Conservation (phyloP, 1,140 invertebrate genomes). For the Nasonia longicornis region DNA sequence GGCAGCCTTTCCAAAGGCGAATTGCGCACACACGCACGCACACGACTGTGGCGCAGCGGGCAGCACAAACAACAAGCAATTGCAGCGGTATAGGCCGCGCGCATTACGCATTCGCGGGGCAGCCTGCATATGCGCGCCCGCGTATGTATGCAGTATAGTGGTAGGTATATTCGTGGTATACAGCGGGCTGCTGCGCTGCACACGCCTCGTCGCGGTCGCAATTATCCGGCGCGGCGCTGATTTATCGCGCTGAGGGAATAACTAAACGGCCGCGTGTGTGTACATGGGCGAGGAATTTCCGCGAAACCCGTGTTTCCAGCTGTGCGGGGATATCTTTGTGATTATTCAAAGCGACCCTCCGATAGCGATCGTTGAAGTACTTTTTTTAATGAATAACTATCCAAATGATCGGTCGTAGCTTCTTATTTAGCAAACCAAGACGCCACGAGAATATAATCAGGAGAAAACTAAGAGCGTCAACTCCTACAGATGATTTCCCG, state of each 20-base stretch:
- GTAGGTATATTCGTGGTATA: not conserved
- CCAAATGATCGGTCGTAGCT: no score
- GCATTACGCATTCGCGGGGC: constrained; percentile 34
- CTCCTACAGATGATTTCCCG: not conserved
- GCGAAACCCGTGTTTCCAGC: no score
- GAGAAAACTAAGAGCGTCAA: not conserved
- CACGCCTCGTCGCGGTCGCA: constrained; percentile 9
- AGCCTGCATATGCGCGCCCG: not conserved
- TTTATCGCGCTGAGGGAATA: constrained; percentile 1
- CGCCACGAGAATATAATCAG: not conserved
- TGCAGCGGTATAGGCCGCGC: not conserved
- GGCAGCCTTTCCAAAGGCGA: not conserved
- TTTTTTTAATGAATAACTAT: no score
- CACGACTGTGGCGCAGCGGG: no score
- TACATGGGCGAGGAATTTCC: no score
- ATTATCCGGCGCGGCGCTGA: constrained; percentile 2
- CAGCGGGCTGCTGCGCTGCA: not conserved
- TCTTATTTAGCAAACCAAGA: not conserved
- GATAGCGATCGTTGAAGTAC: no score
- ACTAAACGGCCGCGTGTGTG: not conserved
- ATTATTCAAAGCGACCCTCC: no score
- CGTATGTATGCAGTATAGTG: not conserved
- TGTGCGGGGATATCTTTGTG: no score
- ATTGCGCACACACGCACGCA: not conserved
- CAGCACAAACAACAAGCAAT: not conserved